Base-by-base conservation (phyloP, 2,797 vertebrate species). In the Myripristis murdjan region DNA sequence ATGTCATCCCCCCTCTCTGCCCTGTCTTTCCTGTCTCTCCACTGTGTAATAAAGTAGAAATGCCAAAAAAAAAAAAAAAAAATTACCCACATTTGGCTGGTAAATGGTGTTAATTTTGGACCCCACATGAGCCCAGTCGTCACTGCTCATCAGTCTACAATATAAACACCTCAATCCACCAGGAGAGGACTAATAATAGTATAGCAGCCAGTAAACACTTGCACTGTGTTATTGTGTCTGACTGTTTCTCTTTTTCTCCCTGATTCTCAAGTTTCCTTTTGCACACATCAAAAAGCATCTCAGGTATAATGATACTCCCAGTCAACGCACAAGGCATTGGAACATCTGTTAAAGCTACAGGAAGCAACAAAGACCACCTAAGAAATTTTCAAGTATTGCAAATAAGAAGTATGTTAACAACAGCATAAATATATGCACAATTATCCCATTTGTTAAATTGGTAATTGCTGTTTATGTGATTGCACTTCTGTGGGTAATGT, bases 151-250 rank as follows among this genome's bases (percentile, higher is more conserved):
- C 55, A 58, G 66, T 60, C 54, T 41, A n/a, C n/a, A n/a, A 51
- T 41, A 74, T 88, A 83, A 89, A 84, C 75, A 55, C 86, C 73
- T 73, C 14, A 14, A 47, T 56, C 62, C 46, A 73, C 41, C 48
- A 69, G 39, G 49, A 31, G 33, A 39, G 2, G 51, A 10, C 24
- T 48, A 8, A 35, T 39, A 64, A 28, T 51, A 18, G 39, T 23
- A 56, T 39, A 33, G 54, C 10, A 26, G 63, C 51, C 68, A 57
- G 53, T n/a, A 22, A 47, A 41, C 28, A 43, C 2, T 12, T 35
- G 24, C 6, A 26, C 35, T n/a, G 16, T 49, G 6, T 24, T 11
- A 15, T 31, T n/a, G 24, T 20, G 20, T 12, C 48, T 31, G 37
- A 15, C 11, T 10, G 15, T 22, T 24, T 31, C 6, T 16, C 20